phyloP scores from a whole-genome alignment of 2,113 vertebrate species.

The Pheucticus melanocephalus region DNA sequence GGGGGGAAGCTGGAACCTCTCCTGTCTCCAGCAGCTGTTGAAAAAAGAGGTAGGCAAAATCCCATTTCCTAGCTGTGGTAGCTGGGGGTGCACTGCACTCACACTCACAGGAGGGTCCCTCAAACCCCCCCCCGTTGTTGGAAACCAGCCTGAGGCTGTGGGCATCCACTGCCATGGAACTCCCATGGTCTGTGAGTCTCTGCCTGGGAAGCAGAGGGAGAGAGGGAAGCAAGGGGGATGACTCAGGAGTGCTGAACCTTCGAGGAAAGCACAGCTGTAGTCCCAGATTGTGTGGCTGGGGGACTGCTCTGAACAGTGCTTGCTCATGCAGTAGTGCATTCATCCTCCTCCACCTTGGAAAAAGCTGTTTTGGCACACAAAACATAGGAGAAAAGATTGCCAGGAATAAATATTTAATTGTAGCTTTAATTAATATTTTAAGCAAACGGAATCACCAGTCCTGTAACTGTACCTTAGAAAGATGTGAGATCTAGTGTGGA shows the following conservation, averaged over 20 bases:
- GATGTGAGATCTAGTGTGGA: not conserved
- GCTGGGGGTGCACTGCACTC: accelerated
- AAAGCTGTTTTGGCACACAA: not conserved
- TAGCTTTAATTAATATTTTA: not conserved
- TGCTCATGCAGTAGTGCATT: not conserved
- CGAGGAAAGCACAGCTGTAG: not conserved
- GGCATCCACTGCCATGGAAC: accelerated
- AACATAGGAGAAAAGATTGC: not conserved
- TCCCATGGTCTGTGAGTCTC: not conserved
- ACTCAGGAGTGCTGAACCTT: not conserved
- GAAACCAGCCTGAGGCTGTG: not conserved
- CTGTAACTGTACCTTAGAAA: not conserved
- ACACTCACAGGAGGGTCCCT: not conserved
- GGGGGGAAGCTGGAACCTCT: not conserved
- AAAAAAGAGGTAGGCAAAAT: not conserved
- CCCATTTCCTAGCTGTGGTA: not conserved
- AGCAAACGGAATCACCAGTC: not conserved
- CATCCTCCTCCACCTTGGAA: not conserved
- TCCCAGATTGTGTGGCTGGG: not conserved
- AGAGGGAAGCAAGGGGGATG: not conserved
- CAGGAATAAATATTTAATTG: not conserved
- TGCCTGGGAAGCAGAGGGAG: not conserved
- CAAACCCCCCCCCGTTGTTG: accelerated
- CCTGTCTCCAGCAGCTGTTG: not conserved
- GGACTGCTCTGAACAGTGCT: not conserved